Conservation (phyloP, 37 sponge, comb jelly and placozoan genomes). For the Hormiphora californensis region DNA sequence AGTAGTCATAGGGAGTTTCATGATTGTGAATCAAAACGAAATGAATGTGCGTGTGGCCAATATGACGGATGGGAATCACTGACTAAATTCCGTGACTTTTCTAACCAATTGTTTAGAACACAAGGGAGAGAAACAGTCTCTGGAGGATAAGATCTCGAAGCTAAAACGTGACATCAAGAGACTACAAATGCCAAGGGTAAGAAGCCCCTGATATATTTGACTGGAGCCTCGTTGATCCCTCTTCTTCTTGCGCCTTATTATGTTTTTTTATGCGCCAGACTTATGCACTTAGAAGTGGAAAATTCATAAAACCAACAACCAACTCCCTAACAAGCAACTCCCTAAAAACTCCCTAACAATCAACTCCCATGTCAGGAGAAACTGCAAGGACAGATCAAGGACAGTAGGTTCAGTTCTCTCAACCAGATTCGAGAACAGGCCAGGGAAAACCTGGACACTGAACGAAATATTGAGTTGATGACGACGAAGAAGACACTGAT, state of each 20-base stretch:
- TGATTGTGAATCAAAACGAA: background rate
- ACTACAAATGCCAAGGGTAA: constrained; percentile 45
- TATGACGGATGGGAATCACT: no score
- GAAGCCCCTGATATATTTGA: no score
- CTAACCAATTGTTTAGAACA: background rate
- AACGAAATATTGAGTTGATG: constrained; percentile 47
- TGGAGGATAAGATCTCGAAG: constrained; percentile 46
- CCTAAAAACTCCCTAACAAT: no score
- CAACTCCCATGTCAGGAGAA: constrained; percentile 42
- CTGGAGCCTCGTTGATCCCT: no score
- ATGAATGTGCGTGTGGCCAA: background rate
- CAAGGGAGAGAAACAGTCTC: constrained; percentile 29
- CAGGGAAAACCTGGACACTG: constrained; percentile 32
- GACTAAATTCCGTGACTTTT: no score
- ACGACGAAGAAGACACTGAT: constrained; percentile 22
- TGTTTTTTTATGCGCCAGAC: no score
- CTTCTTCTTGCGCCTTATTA: no score
- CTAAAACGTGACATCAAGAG: constrained; percentile 27
- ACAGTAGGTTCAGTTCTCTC: constrained; percentile 43
- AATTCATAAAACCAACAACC: no score
- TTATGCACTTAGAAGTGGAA: no score
- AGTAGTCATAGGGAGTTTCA: background rate
- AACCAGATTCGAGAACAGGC: constrained; percentile 46
- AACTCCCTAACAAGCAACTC: no score
- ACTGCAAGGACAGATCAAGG: background rate